Conservation (phyloP, 2,797 vertebrate species). For the Pseudomugil tenellus region DNA sequence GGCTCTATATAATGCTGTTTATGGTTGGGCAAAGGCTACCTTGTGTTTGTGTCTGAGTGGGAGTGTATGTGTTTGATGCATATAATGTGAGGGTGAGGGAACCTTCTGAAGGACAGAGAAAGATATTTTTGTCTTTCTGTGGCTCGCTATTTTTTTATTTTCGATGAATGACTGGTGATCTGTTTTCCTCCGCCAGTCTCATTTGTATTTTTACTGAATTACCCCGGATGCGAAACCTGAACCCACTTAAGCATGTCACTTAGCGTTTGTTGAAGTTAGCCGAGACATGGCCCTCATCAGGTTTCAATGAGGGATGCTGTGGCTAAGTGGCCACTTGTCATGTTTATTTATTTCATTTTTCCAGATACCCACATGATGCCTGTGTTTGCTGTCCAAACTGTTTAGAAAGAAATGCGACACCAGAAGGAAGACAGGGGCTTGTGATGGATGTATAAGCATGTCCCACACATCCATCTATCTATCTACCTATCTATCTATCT, state of each 20-base stretch:
- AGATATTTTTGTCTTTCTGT: conserved; percentile 42
- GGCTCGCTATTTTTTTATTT: conserved; percentile 57
- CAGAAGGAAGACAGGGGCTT: conserved; percentile 34
- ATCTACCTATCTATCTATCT: no score
- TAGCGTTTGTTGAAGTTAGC: conserved; percentile 85
- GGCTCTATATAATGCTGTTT: conserved; percentile 78
- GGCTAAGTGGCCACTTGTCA: conserved; percentile 86
- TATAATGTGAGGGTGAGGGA: conserved; percentile 42
- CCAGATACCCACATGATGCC: conserved; percentile 62
- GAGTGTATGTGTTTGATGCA: conserved; percentile 10
- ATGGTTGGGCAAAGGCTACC: conserved; percentile 53
- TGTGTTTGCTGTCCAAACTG: conserved; percentile 62
- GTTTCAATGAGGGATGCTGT: conserved; percentile 80
- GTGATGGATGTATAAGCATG: conserved; percentile 28
- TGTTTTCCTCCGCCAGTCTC: conserved; percentile 76
- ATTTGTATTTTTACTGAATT: conserved; percentile 88
- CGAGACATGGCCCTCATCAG: conserved; percentile 79
- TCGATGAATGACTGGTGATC: conserved; percentile 77
- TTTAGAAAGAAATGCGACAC: conserved; percentile 63
- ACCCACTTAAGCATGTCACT: conserved; percentile 85
- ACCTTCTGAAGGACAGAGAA: conserved; percentile 62
- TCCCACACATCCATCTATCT: neutral
- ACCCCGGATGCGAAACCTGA: conserved; percentile 84
- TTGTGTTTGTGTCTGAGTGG: conserved; percentile 24
- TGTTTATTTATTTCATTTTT: conserved; percentile 84